Base-by-base conservation (phyloP, 2,888 invertebrate genomes). In the Eudemis profundana region DNA sequence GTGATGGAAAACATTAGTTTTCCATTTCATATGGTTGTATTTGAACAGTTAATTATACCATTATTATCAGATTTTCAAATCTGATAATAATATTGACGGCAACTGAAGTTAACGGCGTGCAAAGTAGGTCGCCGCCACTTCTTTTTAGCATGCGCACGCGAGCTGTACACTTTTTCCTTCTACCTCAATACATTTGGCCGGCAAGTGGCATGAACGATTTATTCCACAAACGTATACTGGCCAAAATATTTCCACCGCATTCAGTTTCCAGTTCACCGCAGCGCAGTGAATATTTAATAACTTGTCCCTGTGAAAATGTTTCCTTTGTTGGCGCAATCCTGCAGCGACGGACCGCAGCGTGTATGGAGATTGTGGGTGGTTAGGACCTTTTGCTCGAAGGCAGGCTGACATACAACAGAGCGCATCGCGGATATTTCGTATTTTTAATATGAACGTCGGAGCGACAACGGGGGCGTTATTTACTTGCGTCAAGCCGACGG, bases 211-310 rank as follows among this genome's bases (percentile, higher is more conserved):
- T n/a, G n/a, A n/a, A n/a, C n/a, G n/a, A n/a, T n/a, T n/a, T n/a
- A n/a, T n/a, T 38, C 27, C 23, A 8, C 2, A 27, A 42, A 44
- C 29, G 3, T 5, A 54, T 42, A 27, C 42, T 56, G 54, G 15
- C 21, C 19, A 8, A n/a, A 17, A 44, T 56, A 44, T 29, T 17
- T 29, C 12, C n/a, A n/a, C 17, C 19, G 42, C 15, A 44, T 42
- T 56, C 56, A 29, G 51, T 42, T 33, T 40, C 63, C 29, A 47
- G 23, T 29, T 46, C 56, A 44, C 14, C 53, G 53, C 61, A 36
- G 57, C 53, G 53, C 61, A 36, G 57, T 64, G 64, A 64, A 64
- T 64, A 59, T 64, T 64, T 64, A 64, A 64, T 64, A 64, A 64
- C 64, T 57, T 64, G 64, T 64, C 64, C 59, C 64, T 57, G 50